These are phyloP conservation scores for Chaetodon trifascialis DNA, from an alignment of 2,113 vertebrate genomes.

Conservation along the genomic window DNA sequence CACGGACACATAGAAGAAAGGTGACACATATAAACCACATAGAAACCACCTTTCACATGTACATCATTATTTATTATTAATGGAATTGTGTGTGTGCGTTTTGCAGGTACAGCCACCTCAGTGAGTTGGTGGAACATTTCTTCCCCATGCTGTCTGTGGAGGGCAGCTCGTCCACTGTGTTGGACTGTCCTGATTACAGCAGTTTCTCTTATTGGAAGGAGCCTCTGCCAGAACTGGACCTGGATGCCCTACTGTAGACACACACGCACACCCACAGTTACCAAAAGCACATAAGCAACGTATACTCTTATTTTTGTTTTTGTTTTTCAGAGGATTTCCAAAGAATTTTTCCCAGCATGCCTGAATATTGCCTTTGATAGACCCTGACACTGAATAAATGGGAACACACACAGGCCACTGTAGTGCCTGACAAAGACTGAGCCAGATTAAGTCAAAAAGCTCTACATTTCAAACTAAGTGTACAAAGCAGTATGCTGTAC, in stretches of 20 bases:
- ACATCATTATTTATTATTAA: not conserved
- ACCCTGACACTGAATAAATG: constrained; percentile 26
- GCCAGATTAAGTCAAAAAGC: not conserved
- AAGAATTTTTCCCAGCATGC: constrained; percentile 17
- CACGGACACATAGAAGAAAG: not conserved
- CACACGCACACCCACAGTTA: too few species aligned
- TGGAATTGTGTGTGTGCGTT: not conserved
- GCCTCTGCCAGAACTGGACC: constrained; percentile 81
- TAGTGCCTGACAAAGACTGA: not conserved
- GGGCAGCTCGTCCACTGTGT: constrained; percentile 55
- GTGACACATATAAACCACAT: too few species aligned
- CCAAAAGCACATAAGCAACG: not conserved
- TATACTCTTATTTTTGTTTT: not conserved
- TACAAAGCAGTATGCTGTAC: not conserved
- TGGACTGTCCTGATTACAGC: constrained; percentile 89
- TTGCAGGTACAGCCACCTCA: constrained; percentile 88
- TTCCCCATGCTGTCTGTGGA: constrained; percentile 85
- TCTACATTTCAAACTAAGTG: not conserved
- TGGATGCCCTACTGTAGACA: constrained; percentile 73
- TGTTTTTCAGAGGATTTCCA: constrained; percentile 1
- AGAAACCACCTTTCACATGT: too few species aligned
- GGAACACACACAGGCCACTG: constrained; percentile 1
- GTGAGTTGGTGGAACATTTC: constrained; percentile 91
- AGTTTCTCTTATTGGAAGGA: constrained; percentile 88
- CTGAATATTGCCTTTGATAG: constrained; percentile 22